phyloP scores from a whole-genome alignment of 30 jellyfish, hydroid and myxozoan genomes.

The Nemopilema nomurai region DNA sequence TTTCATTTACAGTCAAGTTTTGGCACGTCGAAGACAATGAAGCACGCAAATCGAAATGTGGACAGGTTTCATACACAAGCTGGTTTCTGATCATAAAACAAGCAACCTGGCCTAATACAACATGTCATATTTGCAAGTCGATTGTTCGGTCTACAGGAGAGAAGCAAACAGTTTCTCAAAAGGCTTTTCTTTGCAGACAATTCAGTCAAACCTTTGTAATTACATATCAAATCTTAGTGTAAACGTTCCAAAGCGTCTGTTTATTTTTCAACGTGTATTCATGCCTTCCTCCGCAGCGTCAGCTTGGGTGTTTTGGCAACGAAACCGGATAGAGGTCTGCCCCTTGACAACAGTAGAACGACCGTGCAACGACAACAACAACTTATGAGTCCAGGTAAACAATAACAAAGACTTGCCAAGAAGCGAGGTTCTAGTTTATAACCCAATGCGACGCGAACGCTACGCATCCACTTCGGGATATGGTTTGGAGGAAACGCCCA shows the following conservation, averaged over 20 bases:
- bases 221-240: background rate
- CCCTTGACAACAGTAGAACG: background rate
- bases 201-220: background rate
- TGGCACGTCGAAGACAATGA: background rate
- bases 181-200: background rate
- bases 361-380: background rate
- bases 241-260: background rate
- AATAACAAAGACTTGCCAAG: no score
- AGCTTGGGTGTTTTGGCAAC: background rate
- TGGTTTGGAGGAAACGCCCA: no score
- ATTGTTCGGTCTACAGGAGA: background rate
- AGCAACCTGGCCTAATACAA: background rate
- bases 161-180: background rate
- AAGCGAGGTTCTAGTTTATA: no score
- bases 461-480: no score
- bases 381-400: no score
- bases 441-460: no score
- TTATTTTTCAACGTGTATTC: background rate
- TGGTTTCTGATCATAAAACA: background rate
- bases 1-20: background rate
- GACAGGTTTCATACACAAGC: background rate
- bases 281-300: background rate
- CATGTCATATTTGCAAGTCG: background rate
- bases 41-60: background rate
- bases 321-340: no score